These are phyloP conservation scores for Noctua fimbriata DNA, from an alignment of 2,888 invertebrate genomes.

Conservation along the genomic window DNA sequence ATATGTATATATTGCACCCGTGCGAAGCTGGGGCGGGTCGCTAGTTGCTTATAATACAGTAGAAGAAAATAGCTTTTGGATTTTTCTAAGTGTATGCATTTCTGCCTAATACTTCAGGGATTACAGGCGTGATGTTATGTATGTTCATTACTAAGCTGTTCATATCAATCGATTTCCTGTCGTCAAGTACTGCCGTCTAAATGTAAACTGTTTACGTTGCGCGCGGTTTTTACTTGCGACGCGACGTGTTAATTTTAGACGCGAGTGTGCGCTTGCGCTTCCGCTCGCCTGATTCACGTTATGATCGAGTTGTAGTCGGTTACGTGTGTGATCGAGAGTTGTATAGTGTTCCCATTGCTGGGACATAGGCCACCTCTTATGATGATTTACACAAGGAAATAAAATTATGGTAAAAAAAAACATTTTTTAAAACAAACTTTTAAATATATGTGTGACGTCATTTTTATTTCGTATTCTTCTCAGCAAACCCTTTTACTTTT, in stretches of 20 bases:
- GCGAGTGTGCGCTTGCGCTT: constrained; percentile 75
- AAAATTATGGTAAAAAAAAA: too few species aligned
- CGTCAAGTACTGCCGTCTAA: constrained; percentile 57
- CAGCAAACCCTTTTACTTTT: too few species aligned
- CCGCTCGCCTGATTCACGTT: constrained; percentile 72
- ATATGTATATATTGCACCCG: too few species aligned
- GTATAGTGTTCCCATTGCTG: neutral
- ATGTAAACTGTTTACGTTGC: constrained; percentile 76
- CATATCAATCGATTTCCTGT: constrained; percentile 63
- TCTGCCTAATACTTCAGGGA: neutral
- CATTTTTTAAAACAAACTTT: too few species aligned
- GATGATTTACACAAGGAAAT: neutral
- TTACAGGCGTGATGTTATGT: neutral
- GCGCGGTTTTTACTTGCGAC: constrained; percentile 73
- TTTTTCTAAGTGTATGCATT: too few species aligned
- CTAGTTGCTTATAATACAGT: too few species aligned
- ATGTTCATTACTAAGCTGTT: neutral
- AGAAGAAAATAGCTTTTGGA: too few species aligned
- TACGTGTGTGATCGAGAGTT: neutral
- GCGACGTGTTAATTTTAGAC: constrained; percentile 81
- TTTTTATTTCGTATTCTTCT: too few species aligned
- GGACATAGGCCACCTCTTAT: neutral
- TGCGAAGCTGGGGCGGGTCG: too few species aligned
- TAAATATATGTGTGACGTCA: too few species aligned
- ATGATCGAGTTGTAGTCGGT: constrained; percentile 28